Evolutionary conservation across 2,888 invertebrate genomes (phyloP).

Genomic region (Hartigia nigra): DNA sequence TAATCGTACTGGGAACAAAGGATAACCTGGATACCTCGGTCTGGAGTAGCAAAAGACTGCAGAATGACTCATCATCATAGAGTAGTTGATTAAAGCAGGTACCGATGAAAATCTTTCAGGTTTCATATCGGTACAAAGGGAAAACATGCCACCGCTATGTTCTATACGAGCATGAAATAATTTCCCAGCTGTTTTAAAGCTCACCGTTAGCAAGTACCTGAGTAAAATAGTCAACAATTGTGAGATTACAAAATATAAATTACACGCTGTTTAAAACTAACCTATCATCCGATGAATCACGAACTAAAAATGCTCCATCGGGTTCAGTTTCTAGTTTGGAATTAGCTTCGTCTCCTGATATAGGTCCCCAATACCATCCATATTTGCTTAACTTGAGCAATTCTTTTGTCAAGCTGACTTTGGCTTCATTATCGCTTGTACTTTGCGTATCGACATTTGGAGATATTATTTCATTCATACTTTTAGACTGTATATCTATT

Average conservation of each 20-base stretch:
- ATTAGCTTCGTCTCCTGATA: constrained; percentile 79
- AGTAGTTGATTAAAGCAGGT: constrained; percentile 78
- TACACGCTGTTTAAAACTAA: constrained; percentile 18
- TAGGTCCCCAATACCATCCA: constrained; percentile 87
- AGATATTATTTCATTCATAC: constrained; percentile 19
- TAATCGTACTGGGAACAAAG: constrained; percentile 79
- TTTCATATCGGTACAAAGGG: constrained; percentile 71
- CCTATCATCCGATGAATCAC: constrained; percentile 77
- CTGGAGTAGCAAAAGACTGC: constrained; percentile 80
- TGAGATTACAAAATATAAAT: background rate
- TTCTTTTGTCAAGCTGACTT: constrained; percentile 47
- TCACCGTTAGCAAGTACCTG: constrained; percentile 77
- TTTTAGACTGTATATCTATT: constrained; percentile 26
- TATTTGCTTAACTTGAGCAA: constrained; percentile 56
- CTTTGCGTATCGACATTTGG: background rate
- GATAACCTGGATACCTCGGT: constrained; percentile 74
- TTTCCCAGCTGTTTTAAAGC: constrained; percentile 77
- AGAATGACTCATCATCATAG: constrained; percentile 77
- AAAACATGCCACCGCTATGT: constrained; percentile 76
- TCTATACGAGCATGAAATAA: constrained; percentile 82
- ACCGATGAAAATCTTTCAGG: constrained; percentile 71
- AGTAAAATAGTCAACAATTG: constrained; percentile 34
- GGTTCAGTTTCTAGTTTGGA: constrained; percentile 75
- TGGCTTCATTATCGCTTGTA: constrained; percentile 29
- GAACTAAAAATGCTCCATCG: constrained; percentile 81